Evolutionary conservation across 2,888 invertebrate species (phyloP).

Genomic region (Nomada fucata): DNA sequence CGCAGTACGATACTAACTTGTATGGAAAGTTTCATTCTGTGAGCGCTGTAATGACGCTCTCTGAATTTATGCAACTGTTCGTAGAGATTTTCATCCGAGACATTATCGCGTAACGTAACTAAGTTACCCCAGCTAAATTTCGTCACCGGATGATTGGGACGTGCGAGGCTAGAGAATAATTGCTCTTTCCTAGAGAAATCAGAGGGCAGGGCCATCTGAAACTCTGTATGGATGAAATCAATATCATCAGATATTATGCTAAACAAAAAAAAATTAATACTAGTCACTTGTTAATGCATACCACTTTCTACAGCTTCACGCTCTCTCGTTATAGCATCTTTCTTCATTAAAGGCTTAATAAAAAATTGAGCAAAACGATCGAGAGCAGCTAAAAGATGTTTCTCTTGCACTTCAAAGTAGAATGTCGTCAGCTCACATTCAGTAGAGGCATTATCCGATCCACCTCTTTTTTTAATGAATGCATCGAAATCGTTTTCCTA

Average conservation of each 20-base stretch:
- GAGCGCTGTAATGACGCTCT: slow-evolving; percentile 92
- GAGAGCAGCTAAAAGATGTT: slow-evolving; percentile 90
- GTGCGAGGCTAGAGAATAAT: slow-evolving; percentile 89
- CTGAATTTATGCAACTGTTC: slow-evolving; percentile 90
- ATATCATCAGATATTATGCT: background rate
- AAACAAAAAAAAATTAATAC: background rate
- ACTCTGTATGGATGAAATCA: slow-evolving; percentile 86
- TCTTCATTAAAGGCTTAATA: slow-evolving; percentile 92
- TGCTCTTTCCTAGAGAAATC: slow-evolving; percentile 92
- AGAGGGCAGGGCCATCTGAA: slow-evolving; percentile 91
- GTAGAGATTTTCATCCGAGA: slow-evolving; percentile 89
- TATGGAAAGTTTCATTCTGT: slow-evolving; percentile 94
- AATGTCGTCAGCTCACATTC: slow-evolving; percentile 95
- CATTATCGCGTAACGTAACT: slow-evolving; percentile 88
- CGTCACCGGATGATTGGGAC: slow-evolving; percentile 89
- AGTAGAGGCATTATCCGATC: slow-evolving; percentile 94
- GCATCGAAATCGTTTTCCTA: slow-evolving; percentile 82
- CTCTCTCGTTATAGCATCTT: slow-evolving; percentile 94
- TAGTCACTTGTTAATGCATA: slow-evolving; percentile 76
- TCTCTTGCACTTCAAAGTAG: slow-evolving; percentile 94
- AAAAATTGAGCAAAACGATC: slow-evolving; percentile 96
- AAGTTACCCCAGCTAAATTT: slow-evolving; percentile 95
- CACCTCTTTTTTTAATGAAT: slow-evolving; percentile 90
- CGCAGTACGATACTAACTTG: slow-evolving; percentile 85
- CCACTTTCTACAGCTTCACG: slow-evolving; percentile 95